A percentile compares a stretch with the other conserved stretches of the same genome.
Evolutionary conservation across 2,888 invertebrate genomes (phyloP).

Genomic region (Drosophila niveifrons): DNA sequence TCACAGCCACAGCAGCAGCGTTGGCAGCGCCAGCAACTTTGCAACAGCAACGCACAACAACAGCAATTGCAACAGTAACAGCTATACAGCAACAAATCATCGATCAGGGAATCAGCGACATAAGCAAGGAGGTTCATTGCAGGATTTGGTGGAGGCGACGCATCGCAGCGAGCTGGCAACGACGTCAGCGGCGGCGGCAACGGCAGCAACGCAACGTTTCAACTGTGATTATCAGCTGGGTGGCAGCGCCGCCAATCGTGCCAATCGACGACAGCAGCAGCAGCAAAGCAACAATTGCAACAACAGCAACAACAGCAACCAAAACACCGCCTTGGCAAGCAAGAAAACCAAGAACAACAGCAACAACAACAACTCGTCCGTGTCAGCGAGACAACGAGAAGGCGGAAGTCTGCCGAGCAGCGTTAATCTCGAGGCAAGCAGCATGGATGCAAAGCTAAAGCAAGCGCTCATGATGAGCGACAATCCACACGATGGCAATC

Average conservation of each 20-base stretch:
- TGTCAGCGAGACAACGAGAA: constrained; percentile 87
- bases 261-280: constrained; percentile 74
- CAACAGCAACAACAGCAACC: constrained; percentile 46
- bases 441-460: constrained; percentile 66
- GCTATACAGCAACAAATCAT: constrained; percentile 48
- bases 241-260: constrained; percentile 44
- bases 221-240: constrained; percentile 83
- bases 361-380: constrained; percentile 54
- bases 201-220: constrained; percentile 70
- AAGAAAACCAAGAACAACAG: constrained; percentile 72
- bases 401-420: constrained; percentile 88
- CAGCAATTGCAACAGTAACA: constrained; percentile 57
- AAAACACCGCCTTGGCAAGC: constrained; percentile 44
- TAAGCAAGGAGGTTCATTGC: constrained; percentile 87
- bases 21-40: constrained; percentile 49
- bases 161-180: constrained; percentile 78
- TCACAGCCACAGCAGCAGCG: constrained; percentile 52
- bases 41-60: constrained; percentile 28
- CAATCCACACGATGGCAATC: background rate
- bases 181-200: constrained; percentile 67
- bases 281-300: constrained; percentile 70
- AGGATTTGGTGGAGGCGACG: constrained; percentile 87
- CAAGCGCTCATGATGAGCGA: constrained; percentile 29
- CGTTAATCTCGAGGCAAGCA: constrained; percentile 80
- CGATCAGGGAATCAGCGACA: constrained; percentile 77